phyloP scores from a whole-genome alignment of 2,888 invertebrate species.

The Sesamia inferens region DNA sequence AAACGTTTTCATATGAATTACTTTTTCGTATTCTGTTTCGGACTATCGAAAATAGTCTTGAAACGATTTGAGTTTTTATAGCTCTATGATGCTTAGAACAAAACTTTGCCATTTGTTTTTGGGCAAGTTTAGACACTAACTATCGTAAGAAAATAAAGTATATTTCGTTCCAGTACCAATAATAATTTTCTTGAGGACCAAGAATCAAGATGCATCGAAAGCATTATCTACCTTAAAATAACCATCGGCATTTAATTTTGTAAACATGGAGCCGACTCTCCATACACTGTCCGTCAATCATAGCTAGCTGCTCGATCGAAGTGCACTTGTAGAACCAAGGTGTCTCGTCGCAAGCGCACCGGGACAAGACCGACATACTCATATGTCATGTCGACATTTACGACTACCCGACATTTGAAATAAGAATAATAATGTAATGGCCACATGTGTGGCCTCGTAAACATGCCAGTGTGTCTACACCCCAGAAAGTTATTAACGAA shows the following conservation, averaged over 20 bases:
- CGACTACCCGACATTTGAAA: constrained; percentile 80
- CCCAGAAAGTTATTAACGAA: constrained; percentile 52
- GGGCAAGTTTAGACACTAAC: background rate
- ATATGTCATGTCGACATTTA: constrained; percentile 82
- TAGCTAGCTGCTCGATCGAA: constrained; percentile 36
- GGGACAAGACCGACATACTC: constrained; percentile 52
- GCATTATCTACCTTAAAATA: constrained; percentile 10
- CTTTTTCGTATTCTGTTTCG: constrained; percentile 48
- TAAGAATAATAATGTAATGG: constrained; percentile 75
- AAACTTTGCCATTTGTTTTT: background rate
- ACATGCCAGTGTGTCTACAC: constrained; percentile 61
- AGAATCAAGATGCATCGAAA: background rate
- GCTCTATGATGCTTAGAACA: background rate
- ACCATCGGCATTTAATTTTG: constrained; percentile 4
- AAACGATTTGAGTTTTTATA: constrained; percentile 20
- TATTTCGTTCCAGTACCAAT: background rate
- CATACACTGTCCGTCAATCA: constrained; percentile 45
- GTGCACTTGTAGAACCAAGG: constrained; percentile 41
- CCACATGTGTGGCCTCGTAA: constrained; percentile 83
- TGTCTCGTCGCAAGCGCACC: constrained; percentile 44
- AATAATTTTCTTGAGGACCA: background rate
- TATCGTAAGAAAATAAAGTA: too few species aligned
- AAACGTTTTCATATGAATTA: constrained; percentile 56
- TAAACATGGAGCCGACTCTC: background rate
- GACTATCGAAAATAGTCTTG: constrained; percentile 43